Evolutionary conservation across 2,113 vertebrate genomes (phyloP).

Genomic region (Phycodurus eques): DNA sequence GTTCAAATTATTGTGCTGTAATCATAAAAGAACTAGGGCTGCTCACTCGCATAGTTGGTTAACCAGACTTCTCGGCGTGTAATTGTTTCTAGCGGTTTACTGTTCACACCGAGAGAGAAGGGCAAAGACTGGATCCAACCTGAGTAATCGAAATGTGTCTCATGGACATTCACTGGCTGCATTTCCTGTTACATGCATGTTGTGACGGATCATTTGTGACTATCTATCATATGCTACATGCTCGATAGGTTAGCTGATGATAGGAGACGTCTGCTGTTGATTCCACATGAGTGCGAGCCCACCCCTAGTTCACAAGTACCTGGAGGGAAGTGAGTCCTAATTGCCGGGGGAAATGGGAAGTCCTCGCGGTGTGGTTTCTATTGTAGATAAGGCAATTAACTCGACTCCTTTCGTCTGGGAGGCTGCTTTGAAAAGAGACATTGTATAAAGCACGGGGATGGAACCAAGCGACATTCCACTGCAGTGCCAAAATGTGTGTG

Average conservation of each 20-base stretch:
- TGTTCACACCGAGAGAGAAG: conserved; percentile 29
- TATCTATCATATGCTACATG: conserved; percentile 3
- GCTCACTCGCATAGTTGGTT: conserved; percentile 25
- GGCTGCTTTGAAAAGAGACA: conserved; percentile 57
- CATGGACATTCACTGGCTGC: background rate
- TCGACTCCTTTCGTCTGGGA: conserved; percentile 49
- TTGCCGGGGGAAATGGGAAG: conserved; percentile 57
- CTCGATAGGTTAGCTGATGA: conserved; percentile 14
- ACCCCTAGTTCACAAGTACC: conserved; percentile 31
- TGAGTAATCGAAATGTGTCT: conserved; percentile 19
- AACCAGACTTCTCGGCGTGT: conserved; percentile 30
- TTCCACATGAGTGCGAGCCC: conserved; percentile 17
- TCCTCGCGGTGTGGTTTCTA: conserved; percentile 49
- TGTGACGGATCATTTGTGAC: background rate
- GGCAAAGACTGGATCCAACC: conserved; percentile 16
- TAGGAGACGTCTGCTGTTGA: conserved; percentile 19
- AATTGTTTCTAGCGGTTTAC: conserved; percentile 42
- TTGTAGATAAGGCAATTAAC: conserved; percentile 65
- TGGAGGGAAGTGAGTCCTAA: conserved; percentile 52
- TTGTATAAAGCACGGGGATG: conserved; percentile 44
- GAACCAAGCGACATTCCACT: conserved; percentile 36
- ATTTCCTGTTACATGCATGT: background rate
- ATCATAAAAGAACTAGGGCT: conserved; percentile 37
- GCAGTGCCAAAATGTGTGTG: conserved; percentile 29
- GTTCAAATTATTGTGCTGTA: conserved; percentile 64